phyloP scores from a whole-genome alignment of 2,888 invertebrate genomes.

The Sminthurinus aureus region DNA sequence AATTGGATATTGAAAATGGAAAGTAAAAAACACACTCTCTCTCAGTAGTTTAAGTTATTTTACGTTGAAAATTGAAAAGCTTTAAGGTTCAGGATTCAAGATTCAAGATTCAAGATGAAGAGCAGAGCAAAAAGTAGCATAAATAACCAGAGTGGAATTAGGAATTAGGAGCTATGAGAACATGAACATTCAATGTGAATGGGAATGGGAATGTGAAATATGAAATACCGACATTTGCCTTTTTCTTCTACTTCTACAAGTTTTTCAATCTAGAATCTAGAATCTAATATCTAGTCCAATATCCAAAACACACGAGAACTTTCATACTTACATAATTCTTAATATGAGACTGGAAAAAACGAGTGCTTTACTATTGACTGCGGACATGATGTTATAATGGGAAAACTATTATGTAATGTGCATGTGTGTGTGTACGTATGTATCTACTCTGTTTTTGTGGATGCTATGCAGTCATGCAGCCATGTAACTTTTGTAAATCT shows the following conservation, averaged over 20 bases:
- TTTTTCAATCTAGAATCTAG: neutral
- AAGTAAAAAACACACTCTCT: too few species aligned
- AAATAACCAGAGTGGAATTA: conserved; percentile 22
- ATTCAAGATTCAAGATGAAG: neutral
- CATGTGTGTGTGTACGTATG: too few species aligned
- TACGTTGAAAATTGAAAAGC: too few species aligned
- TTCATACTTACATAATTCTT: neutral
- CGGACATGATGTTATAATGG: too few species aligned
- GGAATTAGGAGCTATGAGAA: conserved; percentile 1
- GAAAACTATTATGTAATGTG: too few species aligned
- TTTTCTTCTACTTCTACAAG: neutral
- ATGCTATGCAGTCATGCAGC: too few species aligned
- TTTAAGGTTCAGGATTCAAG: neutral
- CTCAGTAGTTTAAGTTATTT: too few species aligned
- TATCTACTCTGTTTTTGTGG: too few species aligned
- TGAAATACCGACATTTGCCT: conserved; percentile 28
- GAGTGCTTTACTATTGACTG: neutral
- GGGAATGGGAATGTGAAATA: conserved; percentile 13
- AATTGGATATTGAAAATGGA: too few species aligned
- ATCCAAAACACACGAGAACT: neutral
- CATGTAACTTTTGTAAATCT: too few species aligned
- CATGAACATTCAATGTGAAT: neutral
- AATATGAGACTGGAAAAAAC: neutral
- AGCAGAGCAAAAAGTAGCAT: conserved; percentile 18
- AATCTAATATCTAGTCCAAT: neutral